These are phyloP conservation scores for Pedionomus torquatus DNA, from an alignment of 2,113 vertebrate genomes.

Conservation along the genomic window DNA sequence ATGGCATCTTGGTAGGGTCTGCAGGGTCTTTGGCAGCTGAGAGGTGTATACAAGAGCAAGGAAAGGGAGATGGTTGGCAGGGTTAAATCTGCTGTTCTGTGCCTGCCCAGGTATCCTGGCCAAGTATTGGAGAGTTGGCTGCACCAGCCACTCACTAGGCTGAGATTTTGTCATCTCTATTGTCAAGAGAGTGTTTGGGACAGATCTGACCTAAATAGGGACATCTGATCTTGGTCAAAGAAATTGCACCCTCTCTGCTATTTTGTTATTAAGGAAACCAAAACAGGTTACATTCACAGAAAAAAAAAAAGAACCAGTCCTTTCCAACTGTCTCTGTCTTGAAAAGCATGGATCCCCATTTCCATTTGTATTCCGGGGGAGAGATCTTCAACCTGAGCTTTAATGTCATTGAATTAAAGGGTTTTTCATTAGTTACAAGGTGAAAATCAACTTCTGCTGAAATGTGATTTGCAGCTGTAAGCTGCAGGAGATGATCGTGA, in stretches of 20 bases:
- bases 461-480: slow-evolving; percentile 1
- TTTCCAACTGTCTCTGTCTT: neutral
- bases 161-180: neutral
- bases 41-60: neutral
- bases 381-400: neutral
- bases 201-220: neutral
- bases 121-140: neutral
- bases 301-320: neutral
- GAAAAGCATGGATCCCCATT: neutral
- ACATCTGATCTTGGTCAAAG: neutral
- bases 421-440: slow-evolving; percentile 32
- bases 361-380: slow-evolving; percentile 25
- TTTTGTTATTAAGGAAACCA: neutral
- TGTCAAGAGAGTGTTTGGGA: neutral
- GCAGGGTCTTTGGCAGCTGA: neutral
- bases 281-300: neutral
- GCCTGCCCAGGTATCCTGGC: neutral
- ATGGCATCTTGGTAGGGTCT: neutral
- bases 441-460: slow-evolving; percentile 12
- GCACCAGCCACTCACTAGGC: neutral
- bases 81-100: neutral
- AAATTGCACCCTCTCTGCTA: neutral
- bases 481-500: neutral
- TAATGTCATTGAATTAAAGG: slow-evolving; percentile 29
- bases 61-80: neutral